Conservation (phyloP, 1,140 invertebrate genomes). For the Psix sp. region DNA sequence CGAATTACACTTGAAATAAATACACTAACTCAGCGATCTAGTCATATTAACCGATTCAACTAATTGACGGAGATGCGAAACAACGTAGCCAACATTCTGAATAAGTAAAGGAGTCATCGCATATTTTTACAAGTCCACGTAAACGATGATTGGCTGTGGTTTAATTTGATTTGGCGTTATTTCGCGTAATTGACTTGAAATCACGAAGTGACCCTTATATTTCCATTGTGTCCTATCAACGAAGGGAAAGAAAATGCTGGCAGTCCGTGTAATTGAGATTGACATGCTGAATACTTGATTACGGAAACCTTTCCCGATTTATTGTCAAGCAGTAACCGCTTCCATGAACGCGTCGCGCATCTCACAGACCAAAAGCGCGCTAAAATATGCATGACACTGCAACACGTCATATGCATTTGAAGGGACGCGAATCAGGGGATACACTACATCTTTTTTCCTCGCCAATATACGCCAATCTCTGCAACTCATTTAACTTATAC, state of each 20-base stretch:
- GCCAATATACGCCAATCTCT: no score
- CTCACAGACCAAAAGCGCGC: constrained; percentile 5
- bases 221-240: constrained; percentile 22
- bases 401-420: constrained; percentile 33
- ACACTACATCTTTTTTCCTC: no score
- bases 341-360: constrained; percentile 2
- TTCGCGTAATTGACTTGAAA: constrained; percentile 39
- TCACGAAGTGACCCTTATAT: constrained; percentile 34
- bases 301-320: constrained; percentile 49
- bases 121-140: constrained; percentile 45
- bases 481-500: no score
- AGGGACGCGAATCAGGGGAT: constrained; percentile 4
- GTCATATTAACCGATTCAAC: constrained; percentile 13
- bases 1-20: constrained; percentile 35
- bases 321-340: constrained; percentile 25
- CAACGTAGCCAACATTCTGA: constrained; percentile 21
- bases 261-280: constrained; percentile 47
- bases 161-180: constrained; percentile 39
- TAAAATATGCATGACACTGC: constrained; percentile 35
- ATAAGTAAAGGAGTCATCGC: constrained; percentile 52
- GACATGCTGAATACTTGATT: constrained; percentile 51
- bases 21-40: constrained; percentile 15
- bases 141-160: constrained; percentile 45
- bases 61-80: constrained; percentile 47
- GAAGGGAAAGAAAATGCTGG: constrained; percentile 30